Evolutionary conservation across 92 coral and sea anemone species (phyloP), one percentile per base, ranked within the genome.

Genomic region (Porites divaricata): DNA sequence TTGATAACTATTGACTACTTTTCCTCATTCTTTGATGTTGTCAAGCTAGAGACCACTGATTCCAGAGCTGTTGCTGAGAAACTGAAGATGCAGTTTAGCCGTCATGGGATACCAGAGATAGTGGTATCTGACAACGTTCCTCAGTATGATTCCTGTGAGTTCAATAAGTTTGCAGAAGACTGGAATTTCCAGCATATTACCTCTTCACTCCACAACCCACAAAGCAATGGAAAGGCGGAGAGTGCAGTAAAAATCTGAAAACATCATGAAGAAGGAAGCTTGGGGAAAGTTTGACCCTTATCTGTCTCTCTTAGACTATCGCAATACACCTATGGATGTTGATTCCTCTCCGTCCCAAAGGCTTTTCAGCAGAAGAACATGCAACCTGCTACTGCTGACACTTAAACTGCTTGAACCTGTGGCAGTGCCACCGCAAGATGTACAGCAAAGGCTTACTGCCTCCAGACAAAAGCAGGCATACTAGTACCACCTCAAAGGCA

Each of bases 61-160:
- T 78, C 83, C 83, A 78, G 83, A 79, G 65, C 83, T 79, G 83
- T 79, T 79, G 65, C 65, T 79, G 83, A 79, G 73, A 79, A 79
- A 63, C 59, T 79, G 63, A 79, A 78, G 63, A 63, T 62, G 82
- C 83, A 64, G 73, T 78, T 78, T 70, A 78, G 83, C 58, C 83
- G 74, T 41, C 83, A 78, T 78, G 83, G 83, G 25, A 78, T 78
- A 53, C 74, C 74, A 16, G 74, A 63, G 71, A 78, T 78, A 41
- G 74, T 78, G 73, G 65, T 78, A 19, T 78, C 83, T 52, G 83
- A 78, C 63, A 78, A 63, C 49, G 83, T n/a, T 41, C 73, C 73
- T n/a, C 83, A 78, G 73, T 78, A 20, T 78, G 73, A 25, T 77
- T 83, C 75, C 41, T 50, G 54, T 8, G 80, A 72, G 52, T 83